These are phyloP conservation scores for Apodemia duryi DNA, from an alignment of 2,888 invertebrate genomes.

Conservation along the genomic window DNA sequence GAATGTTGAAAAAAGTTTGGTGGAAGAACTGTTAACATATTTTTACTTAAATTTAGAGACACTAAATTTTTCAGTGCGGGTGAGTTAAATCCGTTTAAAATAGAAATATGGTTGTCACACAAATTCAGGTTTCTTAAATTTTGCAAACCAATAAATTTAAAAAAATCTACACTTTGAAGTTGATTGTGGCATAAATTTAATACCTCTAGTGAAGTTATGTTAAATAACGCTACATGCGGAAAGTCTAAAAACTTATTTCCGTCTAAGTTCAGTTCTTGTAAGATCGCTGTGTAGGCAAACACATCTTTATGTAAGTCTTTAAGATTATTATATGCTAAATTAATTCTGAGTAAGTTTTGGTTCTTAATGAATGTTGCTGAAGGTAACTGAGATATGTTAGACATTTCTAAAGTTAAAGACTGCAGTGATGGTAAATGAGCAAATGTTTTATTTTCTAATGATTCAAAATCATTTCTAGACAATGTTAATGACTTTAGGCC, in stretches of 20 bases:
- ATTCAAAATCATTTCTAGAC: slow-evolving; percentile 88
- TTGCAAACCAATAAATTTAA: slow-evolving; percentile 86
- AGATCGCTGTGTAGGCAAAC: slow-evolving; percentile 85
- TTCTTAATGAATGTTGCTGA: slow-evolving; percentile 86
- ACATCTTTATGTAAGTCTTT: slow-evolving; percentile 83
- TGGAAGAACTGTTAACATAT: slow-evolving; percentile 86
- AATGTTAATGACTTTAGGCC: slow-evolving; percentile 85
- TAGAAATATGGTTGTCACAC: slow-evolving; percentile 85
- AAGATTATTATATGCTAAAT: slow-evolving; percentile 85
- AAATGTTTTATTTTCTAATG: slow-evolving; percentile 84
- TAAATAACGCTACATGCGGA: slow-evolving; percentile 88
- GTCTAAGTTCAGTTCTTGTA: slow-evolving; percentile 87
- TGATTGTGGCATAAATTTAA: slow-evolving; percentile 84
- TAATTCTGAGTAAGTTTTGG: slow-evolving; percentile 86
- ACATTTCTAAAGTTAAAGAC: slow-evolving; percentile 83
- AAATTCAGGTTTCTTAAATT: slow-evolving; percentile 87
- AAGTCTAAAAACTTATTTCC: slow-evolving; percentile 86
- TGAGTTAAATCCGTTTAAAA: slow-evolving; percentile 87
- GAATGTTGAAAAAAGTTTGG: slow-evolving; percentile 90
- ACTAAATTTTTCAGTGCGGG: slow-evolving; percentile 86
- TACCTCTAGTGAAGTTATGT: slow-evolving; percentile 86
- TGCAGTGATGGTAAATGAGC: slow-evolving; percentile 89
- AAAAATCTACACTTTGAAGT: slow-evolving; percentile 85
- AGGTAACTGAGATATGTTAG: slow-evolving; percentile 84
- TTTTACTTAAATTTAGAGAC: slow-evolving; percentile 87